Evolutionary conservation across 30 jellyfish, hydroid and myxozoan genomes (phyloP).

Genomic region (Cassiopea andromeda): DNA sequence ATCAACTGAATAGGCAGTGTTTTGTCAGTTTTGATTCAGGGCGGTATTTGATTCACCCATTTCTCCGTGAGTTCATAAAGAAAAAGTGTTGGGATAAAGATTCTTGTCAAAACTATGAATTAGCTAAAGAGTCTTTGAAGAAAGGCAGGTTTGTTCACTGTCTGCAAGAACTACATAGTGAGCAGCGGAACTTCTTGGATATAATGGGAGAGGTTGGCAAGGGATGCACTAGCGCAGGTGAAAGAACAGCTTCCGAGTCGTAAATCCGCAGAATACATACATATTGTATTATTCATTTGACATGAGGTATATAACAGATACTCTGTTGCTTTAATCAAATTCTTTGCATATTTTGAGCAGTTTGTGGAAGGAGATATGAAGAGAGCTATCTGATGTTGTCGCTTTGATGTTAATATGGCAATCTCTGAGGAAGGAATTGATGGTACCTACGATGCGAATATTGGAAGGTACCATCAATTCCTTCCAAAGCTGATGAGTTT

Average conservation of each 20-base stretch:
- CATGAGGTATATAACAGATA: no score
- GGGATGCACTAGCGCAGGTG: neutral
- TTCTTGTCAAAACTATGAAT: neutral
- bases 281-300: no score
- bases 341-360: constrained; percentile 15
- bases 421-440: neutral
- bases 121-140: constrained; percentile 4
- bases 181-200: constrained; percentile 22
- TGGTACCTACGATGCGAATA: neutral
- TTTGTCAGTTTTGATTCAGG: neutral
- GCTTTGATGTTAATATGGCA: constrained; percentile 4
- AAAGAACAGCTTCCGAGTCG: neutral
- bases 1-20: neutral
- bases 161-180: constrained; percentile 7
- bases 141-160: constrained; percentile 6
- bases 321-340: neutral
- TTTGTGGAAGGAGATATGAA: constrained; percentile 4
- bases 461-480: no score
- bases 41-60: constrained; percentile 8
- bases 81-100: neutral
- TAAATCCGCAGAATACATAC: constrained; percentile 10
- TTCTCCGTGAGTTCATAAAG: constrained; percentile 10
- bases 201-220: constrained; percentile 5
- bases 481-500: neutral
- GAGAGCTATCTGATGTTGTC: constrained; percentile 13